phyloP scores from a whole-genome alignment of 2,888 invertebrate species.

The Drosophila tripunctata region DNA sequence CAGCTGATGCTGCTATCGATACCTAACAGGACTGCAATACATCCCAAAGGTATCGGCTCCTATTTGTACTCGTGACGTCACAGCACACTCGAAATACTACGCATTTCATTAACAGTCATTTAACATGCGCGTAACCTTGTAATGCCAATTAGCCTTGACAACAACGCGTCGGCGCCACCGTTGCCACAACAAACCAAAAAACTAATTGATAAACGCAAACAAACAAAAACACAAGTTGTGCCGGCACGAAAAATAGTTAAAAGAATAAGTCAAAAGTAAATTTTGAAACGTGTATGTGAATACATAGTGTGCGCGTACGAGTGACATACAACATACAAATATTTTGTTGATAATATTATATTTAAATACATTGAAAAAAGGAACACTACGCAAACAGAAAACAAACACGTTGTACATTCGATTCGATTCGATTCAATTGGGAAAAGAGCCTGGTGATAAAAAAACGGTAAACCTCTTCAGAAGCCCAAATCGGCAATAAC shows the following conservation, averaged over 20 bases:
- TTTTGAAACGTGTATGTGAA: slow-evolving; percentile 25
- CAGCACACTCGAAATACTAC: background rate
- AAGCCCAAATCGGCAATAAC: slow-evolving; percentile 93
- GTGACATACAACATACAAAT: too few species aligned
- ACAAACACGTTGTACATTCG: slow-evolving; percentile 64
- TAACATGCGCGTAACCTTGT: slow-evolving; percentile 24
- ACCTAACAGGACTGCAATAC: background rate
- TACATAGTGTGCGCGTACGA: slow-evolving; percentile 47
- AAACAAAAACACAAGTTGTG: slow-evolving; percentile 7
- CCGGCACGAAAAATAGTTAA: slow-evolving; percentile 24
- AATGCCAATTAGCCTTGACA: background rate
- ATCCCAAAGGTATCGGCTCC: background rate
- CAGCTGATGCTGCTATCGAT: slow-evolving; percentile 19
- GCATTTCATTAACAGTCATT: slow-evolving; percentile 18
- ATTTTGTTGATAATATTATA: slow-evolving; percentile 54
- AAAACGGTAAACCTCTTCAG: slow-evolving; percentile 51
- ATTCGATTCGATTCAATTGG: too few species aligned
- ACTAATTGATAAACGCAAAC: background rate
- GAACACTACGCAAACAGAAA: slow-evolving; percentile 68
- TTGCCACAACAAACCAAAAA: slow-evolving; percentile 50
- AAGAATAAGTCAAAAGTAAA: slow-evolving; percentile 4
- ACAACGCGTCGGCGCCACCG: slow-evolving; percentile 53
- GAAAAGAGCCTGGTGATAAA: background rate
- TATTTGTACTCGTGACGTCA: slow-evolving; percentile 4
- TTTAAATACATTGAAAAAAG: slow-evolving; percentile 66